phyloP scores from a whole-genome alignment of 1,140 invertebrate genomes.

The Lysiphlebus fabarum region DNA sequence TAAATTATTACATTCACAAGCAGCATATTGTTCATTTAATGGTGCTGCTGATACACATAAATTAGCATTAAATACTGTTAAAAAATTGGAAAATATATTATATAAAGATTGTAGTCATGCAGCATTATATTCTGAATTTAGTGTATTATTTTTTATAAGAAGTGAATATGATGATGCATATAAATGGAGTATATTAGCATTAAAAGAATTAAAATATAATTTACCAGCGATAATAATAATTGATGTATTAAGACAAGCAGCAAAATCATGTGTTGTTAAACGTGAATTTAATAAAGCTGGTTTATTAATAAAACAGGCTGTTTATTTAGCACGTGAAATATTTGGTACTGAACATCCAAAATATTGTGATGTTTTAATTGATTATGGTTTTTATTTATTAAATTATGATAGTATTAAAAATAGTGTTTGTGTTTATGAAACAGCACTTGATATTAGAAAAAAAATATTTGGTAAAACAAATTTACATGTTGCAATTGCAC shows the following conservation, averaged over 20 bases:
- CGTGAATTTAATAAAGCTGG: conserved; percentile 77
- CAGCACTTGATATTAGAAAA: conserved; percentile 71
- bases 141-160: conserved; percentile 72
- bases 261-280: conserved; percentile 84
- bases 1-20: conserved; percentile 79
- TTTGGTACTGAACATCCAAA: conserved; percentile 73
- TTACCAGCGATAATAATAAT: conserved; percentile 65
- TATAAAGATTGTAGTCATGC: conserved; percentile 61
- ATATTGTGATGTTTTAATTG: conserved; percentile 77
- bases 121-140: conserved; percentile 75
- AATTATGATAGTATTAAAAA: conserved; percentile 83
- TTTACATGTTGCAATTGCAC: conserved; percentile 79
- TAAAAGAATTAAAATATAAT: conserved; percentile 62
- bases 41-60: conserved; percentile 66
- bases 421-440: conserved; percentile 79
- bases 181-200: conserved; percentile 72
- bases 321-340: conserved; percentile 67
- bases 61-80: conserved; percentile 59
- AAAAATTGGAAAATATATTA: conserved; percentile 49
- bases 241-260: conserved; percentile 77
- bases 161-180: conserved; percentile 79
- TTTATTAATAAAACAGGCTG: conserved; percentile 76
- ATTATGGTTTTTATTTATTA: conserved; percentile 86
- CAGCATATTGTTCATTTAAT: conserved; percentile 73
- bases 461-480: conserved; percentile 79